These are phyloP conservation scores for Porites lobata DNA, from an alignment of 92 coral and sea anemone species.

Conservation along the genomic window DNA sequence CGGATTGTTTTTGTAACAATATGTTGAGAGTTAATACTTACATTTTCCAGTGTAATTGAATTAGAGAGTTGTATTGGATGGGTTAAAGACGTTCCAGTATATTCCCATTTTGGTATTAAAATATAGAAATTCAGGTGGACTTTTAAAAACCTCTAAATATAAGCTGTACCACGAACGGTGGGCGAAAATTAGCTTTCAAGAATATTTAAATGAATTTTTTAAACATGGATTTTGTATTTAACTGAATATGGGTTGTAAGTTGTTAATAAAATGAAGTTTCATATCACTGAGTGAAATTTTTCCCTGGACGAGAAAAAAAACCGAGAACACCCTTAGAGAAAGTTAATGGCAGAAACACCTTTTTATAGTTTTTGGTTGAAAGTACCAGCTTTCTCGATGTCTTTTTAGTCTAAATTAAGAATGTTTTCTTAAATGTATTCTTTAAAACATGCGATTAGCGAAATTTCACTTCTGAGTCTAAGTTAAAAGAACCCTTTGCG, in stretches of 20 bases:
- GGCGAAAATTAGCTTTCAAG: background rate
- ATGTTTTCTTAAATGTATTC: no score
- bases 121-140: background rate
- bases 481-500: background rate
- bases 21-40: background rate
- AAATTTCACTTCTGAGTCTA: background rate
- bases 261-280: slow-evolving; percentile 11
- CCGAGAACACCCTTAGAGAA: background rate
- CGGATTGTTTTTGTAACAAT: background rate
- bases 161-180: background rate
- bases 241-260: background rate
- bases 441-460: no score
- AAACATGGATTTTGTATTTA: slow-evolving; percentile 6
- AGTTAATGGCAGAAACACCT: background rate
- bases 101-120: background rate
- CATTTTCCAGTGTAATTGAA: background rate
- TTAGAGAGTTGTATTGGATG: background rate
- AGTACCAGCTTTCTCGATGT: background rate
- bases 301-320: no score
- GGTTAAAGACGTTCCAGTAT: background rate
- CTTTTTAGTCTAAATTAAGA: background rate
- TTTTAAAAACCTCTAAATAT: no score
- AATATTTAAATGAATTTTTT: background rate
- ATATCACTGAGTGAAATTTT: background rate
- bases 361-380: background rate